Percentiles rank a stretch among this genome's conserved stretches.
Conservation (phyloP, 2,113 vertebrate genomes). For the Odontophorus gujanensis region DNA sequence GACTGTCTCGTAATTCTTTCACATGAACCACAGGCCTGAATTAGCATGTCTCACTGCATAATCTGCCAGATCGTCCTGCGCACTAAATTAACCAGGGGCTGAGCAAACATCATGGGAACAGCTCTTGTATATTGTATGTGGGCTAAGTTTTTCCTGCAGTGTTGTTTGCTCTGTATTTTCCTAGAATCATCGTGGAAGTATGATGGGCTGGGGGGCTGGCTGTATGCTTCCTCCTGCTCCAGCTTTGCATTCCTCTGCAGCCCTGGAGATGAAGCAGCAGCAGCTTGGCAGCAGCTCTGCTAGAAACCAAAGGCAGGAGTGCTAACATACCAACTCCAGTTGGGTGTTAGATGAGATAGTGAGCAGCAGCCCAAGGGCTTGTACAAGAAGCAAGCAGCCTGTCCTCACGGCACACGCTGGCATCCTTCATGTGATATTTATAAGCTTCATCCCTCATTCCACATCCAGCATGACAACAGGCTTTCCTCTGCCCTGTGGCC, state of each 20-base stretch:
- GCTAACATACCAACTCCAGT: neutral
- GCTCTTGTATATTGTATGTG: neutral
- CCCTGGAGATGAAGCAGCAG: neutral
- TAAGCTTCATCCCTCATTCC: neutral
- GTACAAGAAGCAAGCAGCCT: neutral
- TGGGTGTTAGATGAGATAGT: neutral
- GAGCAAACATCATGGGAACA: slow-evolving; percentile 48
- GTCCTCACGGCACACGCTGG: rapidly evolving
- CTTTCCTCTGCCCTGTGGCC: neutral
- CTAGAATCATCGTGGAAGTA: neutral
- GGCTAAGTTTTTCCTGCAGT: slow-evolving; percentile 11
- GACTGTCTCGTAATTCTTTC: neutral
- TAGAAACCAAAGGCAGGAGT: neutral
- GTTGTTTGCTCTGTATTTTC: slow-evolving; percentile 25
- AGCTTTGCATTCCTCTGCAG: neutral
- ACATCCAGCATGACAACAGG: rapidly evolving
- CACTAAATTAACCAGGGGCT: slow-evolving; percentile 36
- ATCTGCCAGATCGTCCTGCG: slow-evolving; percentile 30
- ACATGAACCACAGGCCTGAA: slow-evolving; percentile 14
- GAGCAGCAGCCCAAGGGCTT: neutral
- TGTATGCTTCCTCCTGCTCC: rapidly evolving
- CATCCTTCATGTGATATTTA: neutral
- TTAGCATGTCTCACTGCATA: slow-evolving; percentile 40
- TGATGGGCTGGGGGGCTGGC: neutral
- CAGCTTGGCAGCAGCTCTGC: neutral